Evolutionary conservation across 2,797 vertebrate genomes (phyloP), one percentile per base, ranked within the genome.

Genomic region (Phataginus tetradactyla): DNA sequence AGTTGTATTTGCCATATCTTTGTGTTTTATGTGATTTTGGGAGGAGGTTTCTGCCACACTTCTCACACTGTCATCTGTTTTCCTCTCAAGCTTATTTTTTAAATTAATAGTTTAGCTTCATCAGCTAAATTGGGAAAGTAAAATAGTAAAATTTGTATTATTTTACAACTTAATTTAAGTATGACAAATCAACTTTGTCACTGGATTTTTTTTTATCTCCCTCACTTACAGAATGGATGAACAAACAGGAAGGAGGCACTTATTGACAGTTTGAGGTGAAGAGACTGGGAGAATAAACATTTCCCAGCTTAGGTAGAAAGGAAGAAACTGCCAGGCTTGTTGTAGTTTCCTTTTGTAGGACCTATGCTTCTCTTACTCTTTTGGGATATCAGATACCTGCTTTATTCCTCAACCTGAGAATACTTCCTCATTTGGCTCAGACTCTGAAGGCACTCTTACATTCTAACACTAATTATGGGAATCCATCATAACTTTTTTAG

Each of bases 161-260:
- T 68, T 93, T 88, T 90, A 71, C 12, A 92, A 45, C 17, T 17
- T 80, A 92, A 92, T 59, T 59, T 92, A 91, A 96, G 51, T 45
- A 34, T 39, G 12, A 15, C 10, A 71, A 91, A 90, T 71, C n/a
- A 93, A 95, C 25, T 34, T 89, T n/a, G 29, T 79, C 13, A 20
- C 21, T 63, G n/a, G 17, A 86, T 23, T 53, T 23, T 59, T 59
- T 53, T 72, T 90, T 45, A 12, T 45, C 45, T 12, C 45, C 11
- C 11, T 45, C 10, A 45, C 45, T 45, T 12, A 45, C 6, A 53
- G 27, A 94, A 45, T 72, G 20, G 34, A 57, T 66, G 63, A 18
- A 59, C 84, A 94, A 83, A 53, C 32, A 23, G 18, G 17, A 39
- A 10, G n/a, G 37, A 66, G 21, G 9, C 0, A 13, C 4, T 80